phyloP scores from a whole-genome alignment of 2,113 vertebrate genomes.

The Xyrauchen texanus region DNA sequence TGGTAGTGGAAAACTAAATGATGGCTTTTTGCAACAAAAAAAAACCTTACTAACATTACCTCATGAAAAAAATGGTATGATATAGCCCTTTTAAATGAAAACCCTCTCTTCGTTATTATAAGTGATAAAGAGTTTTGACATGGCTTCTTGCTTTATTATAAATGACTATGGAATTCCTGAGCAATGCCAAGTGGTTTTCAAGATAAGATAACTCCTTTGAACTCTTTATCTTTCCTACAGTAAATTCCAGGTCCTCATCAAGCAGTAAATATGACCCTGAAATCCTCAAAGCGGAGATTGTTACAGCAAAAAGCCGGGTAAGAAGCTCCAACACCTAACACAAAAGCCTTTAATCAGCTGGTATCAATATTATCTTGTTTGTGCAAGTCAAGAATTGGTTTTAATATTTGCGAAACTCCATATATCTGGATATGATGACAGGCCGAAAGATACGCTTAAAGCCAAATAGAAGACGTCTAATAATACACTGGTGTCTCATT shows the following conservation, averaged over 20 bases:
- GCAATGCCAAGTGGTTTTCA: background rate
- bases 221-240: constrained; percentile 70
- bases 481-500: constrained; percentile 13
- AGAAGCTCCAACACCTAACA: constrained; percentile 53
- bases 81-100: background rate
- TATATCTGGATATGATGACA: background rate
- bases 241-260: constrained; percentile 91
- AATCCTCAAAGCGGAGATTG: constrained; percentile 96
- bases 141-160: background rate
- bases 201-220: constrained; percentile 50
- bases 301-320: constrained; percentile 96
- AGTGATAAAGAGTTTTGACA: constrained; percentile 17
- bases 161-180: constrained; percentile 21
- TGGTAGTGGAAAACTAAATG: too few relatives aligned
- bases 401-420: background rate
- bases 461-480: constrained; percentile 4
- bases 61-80: background rate
- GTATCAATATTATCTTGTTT: constrained; percentile 25
- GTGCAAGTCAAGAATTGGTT: background rate
- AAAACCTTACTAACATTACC: too few relatives aligned
- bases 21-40: too few relatives aligned
- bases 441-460: background rate
- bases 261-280: constrained; percentile 98
- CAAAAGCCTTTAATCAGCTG: constrained; percentile 2
- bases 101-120: background rate